phyloP scores from a whole-genome alignment of 2,888 invertebrate species.

The Caenorhabditis sp. region DNA sequence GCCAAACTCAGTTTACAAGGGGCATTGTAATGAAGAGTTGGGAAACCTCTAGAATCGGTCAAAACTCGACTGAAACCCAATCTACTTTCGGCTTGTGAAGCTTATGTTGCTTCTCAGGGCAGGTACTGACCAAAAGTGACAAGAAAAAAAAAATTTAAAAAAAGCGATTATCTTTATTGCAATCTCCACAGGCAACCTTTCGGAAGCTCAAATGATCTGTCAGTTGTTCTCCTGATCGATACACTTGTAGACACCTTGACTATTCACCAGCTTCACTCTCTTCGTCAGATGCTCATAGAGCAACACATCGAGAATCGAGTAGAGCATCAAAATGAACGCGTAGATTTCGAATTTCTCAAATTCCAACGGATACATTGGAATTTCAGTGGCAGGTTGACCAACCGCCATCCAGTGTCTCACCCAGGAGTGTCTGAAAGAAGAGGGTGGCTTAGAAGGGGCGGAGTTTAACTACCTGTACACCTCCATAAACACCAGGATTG shows the following conservation, averaged over 20 bases:
- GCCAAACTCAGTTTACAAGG: too few relatives aligned
- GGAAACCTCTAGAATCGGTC: too few relatives aligned
- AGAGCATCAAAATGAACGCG: slow-evolving; percentile 46
- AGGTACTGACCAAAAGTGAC: too few relatives aligned
- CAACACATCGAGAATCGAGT: slow-evolving; percentile 28
- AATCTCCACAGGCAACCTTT: too few relatives aligned
- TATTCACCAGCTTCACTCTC: slow-evolving; percentile 28
- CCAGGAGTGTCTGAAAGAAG: slow-evolving; percentile 35
- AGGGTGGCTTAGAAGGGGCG: background rate
- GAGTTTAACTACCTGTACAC: slow-evolving; percentile 14
- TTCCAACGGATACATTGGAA: slow-evolving; percentile 50
- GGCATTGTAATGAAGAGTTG: too few relatives aligned
- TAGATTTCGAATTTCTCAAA: slow-evolving; percentile 41
- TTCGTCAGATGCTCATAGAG: slow-evolving; percentile 33
- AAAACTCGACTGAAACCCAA: too few relatives aligned
- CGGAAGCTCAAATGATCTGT: too few relatives aligned
- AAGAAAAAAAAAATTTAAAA: too few relatives aligned
- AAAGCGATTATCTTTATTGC: too few relatives aligned
- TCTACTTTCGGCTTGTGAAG: too few relatives aligned
- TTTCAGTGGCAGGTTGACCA: slow-evolving; percentile 22
- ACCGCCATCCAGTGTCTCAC: background rate
- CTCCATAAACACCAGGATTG: slow-evolving; percentile 22
- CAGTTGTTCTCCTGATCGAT: slow-evolving; percentile 31
- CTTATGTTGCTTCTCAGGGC: too few relatives aligned
- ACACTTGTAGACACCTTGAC: slow-evolving; percentile 61